Conservation (phyloP, 2,797 vertebrate genomes). For the Pseudochirops cupreus region DNA sequence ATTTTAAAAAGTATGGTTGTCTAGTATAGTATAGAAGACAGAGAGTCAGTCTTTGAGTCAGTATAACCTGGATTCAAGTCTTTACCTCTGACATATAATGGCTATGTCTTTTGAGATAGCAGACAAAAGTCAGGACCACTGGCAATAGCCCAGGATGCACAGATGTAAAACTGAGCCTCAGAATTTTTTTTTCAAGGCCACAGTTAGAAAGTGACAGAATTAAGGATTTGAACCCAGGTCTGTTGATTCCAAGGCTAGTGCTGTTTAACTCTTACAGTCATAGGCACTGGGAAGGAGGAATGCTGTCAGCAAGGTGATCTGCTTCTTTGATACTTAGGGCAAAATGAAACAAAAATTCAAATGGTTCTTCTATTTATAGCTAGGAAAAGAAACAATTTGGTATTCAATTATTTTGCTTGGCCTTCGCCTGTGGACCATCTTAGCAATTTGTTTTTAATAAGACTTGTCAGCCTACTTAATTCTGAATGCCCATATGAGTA, state of each 20-base stretch:
- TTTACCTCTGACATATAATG: no score
- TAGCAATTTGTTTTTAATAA: background rate
- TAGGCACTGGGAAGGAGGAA: background rate
- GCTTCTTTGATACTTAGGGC: background rate
- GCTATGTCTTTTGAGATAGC: no score
- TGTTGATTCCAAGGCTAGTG: background rate
- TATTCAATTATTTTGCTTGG: background rate
- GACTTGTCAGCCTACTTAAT: slow-evolving; percentile 3
- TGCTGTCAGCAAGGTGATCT: background rate
- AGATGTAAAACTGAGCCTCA: background rate
- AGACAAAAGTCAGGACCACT: background rate
- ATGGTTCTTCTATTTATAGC: background rate
- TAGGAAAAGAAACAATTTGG: background rate
- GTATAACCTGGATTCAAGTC: no score
- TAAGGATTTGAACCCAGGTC: background rate
- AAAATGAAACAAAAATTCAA: background rate
- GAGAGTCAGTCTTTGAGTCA: no score
- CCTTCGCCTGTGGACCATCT: background rate
- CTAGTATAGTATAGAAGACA: no score
- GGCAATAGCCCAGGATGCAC: background rate
- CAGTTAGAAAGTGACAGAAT: background rate
- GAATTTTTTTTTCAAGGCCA: background rate
- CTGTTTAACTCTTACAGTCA: background rate
- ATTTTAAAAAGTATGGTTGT: no score
- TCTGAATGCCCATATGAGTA: background rate